Evolutionary conservation across 2,113 vertebrate species (phyloP).

Genomic region (Actenoides hombroni): DNA sequence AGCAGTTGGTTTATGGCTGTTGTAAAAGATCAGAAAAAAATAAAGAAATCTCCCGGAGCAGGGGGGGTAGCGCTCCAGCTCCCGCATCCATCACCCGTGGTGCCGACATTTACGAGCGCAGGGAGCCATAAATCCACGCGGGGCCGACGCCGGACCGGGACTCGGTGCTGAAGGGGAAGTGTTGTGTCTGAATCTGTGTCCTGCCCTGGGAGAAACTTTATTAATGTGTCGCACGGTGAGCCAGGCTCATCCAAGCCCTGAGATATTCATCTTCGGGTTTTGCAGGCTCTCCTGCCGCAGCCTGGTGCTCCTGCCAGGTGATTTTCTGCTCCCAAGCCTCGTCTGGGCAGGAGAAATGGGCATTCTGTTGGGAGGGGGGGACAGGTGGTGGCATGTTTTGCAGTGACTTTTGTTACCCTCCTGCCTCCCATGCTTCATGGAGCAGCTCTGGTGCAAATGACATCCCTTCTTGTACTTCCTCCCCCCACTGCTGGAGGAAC

Average conservation of each 20-base stretch:
- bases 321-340: background rate
- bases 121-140: background rate
- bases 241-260: background rate
- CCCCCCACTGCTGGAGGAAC: background rate
- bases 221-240: background rate
- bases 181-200: constrained; percentile 16
- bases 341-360: background rate
- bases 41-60: background rate
- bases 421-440: background rate
- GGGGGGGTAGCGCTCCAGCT: background rate
- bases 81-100: background rate
- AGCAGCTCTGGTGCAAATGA: background rate
- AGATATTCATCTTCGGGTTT: background rate
- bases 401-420: background rate
- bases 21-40: constrained; percentile 58
- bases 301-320: background rate
- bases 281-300: background rate
- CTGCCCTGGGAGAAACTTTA: constrained; percentile 1
- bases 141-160: fast-evolving
- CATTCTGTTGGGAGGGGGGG: background rate
- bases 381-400: background rate
- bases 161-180: background rate
- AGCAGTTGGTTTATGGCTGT: constrained; percentile 59
- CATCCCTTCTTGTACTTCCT: background rate
- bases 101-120: background rate